Percentiles rank a stretch among this genome's conserved stretches.
These are phyloP conservation scores for Holacanthus passer DNA, from an alignment of 2,113 vertebrate species.

Conservation along the genomic window DNA sequence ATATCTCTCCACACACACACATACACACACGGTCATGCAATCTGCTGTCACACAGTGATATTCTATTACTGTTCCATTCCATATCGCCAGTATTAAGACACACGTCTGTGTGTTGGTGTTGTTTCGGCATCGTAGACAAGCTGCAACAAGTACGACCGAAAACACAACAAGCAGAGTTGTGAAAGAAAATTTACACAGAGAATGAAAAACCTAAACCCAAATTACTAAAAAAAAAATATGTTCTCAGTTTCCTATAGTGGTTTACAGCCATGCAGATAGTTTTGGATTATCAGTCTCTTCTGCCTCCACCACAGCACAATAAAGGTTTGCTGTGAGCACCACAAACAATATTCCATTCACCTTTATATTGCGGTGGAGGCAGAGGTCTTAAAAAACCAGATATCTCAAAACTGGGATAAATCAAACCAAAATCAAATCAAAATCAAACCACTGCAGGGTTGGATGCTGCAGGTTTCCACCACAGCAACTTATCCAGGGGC, in stretches of 20 bases:
- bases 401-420: not conserved
- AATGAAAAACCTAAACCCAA: constrained; percentile 3
- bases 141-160: constrained; percentile 28
- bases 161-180: constrained; percentile 14
- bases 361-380: not conserved
- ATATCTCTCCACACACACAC: constrained; percentile 55
- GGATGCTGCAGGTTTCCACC: not conserved
- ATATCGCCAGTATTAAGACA: constrained; percentile 53
- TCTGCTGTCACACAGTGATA: constrained; percentile 61
- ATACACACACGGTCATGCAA: constrained; percentile 45
- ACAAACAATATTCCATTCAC: not conserved
- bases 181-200: constrained; percentile 1
- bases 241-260: not conserved
- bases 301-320: not conserved
- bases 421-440: not conserved
- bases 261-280: not conserved
- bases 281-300: not conserved
- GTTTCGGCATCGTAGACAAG: constrained; percentile 24
- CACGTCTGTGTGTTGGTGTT: constrained; percentile 36
- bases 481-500: not conserved
- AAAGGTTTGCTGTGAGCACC: not conserved
- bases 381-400: not conserved
- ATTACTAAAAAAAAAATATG: not conserved
- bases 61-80: constrained; percentile 68
- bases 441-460: not conserved